Conservation (phyloP, 2,113 vertebrate genomes). For the Quiscalus mexicanus region DNA sequence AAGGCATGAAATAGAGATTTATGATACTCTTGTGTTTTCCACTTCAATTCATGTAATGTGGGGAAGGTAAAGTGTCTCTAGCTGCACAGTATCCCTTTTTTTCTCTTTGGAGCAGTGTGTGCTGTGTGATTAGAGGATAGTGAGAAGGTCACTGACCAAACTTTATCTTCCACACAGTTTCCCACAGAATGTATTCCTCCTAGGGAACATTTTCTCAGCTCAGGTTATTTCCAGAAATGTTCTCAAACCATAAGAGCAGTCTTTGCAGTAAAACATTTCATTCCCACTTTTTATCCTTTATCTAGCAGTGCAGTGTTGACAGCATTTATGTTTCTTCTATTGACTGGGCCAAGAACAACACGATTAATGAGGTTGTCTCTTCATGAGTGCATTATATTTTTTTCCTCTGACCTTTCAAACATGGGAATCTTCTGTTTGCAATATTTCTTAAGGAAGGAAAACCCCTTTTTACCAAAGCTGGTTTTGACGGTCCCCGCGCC, state of each 20-base stretch:
- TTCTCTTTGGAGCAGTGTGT: constrained; percentile 30
- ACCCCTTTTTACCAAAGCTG: not conserved
- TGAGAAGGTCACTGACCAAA: constrained; percentile 78
- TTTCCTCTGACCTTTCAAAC: constrained; percentile 71
- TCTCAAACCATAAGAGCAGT: constrained; percentile 75
- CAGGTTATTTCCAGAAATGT: constrained; percentile 80
- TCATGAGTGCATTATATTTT: constrained; percentile 73
- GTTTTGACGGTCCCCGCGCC: fast-evolving
- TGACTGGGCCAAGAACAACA: constrained; percentile 74
- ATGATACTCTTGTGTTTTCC: constrained; percentile 63
- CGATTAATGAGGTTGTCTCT: constrained; percentile 72
- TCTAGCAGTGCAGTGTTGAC: constrained; percentile 67
- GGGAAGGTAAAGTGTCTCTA: constrained; percentile 69
- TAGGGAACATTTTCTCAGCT: constrained; percentile 75
- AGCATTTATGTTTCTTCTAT: constrained; percentile 77
- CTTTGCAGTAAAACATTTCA: constrained; percentile 76
- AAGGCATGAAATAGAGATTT: constrained; percentile 68
- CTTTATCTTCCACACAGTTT: constrained; percentile 76
- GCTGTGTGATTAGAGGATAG: constrained; percentile 69
- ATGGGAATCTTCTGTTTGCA: constrained; percentile 66
- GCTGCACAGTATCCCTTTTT: constrained; percentile 20
- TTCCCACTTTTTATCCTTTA: constrained; percentile 77
- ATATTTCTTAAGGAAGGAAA: constrained; percentile 53
- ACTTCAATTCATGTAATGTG: constrained; percentile 37
- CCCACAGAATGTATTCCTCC: constrained; percentile 74